Base-by-base conservation (phyloP, 2,797 vertebrate species). In the Sebastes nivosus region DNA sequence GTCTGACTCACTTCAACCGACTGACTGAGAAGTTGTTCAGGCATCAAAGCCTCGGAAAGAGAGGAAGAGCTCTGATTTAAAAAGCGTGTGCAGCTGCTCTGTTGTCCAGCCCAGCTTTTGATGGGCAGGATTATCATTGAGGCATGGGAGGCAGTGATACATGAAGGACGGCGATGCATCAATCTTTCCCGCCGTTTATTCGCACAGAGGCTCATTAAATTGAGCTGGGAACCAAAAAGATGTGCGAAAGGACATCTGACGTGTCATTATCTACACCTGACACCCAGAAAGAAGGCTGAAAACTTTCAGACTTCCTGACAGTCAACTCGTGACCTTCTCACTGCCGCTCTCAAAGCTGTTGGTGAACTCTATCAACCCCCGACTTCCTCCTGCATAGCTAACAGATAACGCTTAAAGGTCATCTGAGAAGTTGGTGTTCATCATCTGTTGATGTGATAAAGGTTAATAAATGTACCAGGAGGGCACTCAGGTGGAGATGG, bases 401-500 rank as follows among this genome's bases (percentile, higher is more conserved):
- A 66, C 67, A 79, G 61, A 77, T 22, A 50, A 67, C 27, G 7
- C 30, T 0, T n/a, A 91, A 93, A 94, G 83, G 90, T 90, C 89
- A 77, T 4, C 13, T 2, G 16, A 82, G 72, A 85, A 90, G 89
- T 86, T 87, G 68, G 61, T 66, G 82, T 57, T 89, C 80, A 71
- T 92, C 87, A 86, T 89, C 83, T 85, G 75, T 63, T 78, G 66
- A 80, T 36, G 74, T 65, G 82, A 83, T 86, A 82, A 93, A 94
- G 93, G 91, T 93, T 92, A 91, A 91, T 89, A 90, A 87, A 89
- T 65, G 81, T 46, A 81, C 20, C 75, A 50, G 78, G 27, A 42
- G 59, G 80, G 30, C 8, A 2, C 75, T 85, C 61, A 34, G 80
- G 80, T 85, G 32, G 38, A 80, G 68, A 29, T 2, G 36, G 55